Conservation (phyloP, 2,797 vertebrate species). For the Sebastes wilsoni region DNA sequence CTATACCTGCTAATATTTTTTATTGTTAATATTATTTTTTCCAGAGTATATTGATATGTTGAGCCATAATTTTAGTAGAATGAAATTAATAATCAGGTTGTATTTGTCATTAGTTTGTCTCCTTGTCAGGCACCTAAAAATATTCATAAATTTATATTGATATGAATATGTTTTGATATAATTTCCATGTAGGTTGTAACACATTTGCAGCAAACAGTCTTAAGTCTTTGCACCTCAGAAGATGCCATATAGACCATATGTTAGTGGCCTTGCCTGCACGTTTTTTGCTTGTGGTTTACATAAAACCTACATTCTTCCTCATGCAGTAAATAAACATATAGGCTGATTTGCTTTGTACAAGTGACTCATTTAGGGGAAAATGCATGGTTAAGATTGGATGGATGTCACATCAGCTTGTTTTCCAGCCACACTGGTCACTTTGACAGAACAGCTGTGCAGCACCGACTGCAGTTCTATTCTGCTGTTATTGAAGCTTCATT, state of each 20-base stretch:
- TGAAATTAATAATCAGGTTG: neutral
- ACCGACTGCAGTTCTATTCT: constrained; percentile 9
- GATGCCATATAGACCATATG: neutral
- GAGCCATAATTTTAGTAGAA: neutral
- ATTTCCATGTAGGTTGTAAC: neutral
- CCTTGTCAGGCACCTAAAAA: neutral
- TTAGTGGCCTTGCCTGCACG: neutral
- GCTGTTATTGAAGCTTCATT: neutral
- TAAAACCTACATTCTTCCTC: constrained; percentile 25
- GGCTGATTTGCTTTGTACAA: constrained; percentile 73
- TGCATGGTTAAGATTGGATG: constrained; percentile 69
- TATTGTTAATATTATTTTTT: neutral
- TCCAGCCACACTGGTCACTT: constrained; percentile 57
- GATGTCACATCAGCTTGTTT: constrained; percentile 65
- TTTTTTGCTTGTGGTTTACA: constrained; percentile 18
- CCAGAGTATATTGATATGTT: neutral
- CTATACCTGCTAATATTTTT: neutral
- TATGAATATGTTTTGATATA: neutral
- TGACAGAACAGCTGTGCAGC: constrained; percentile 70
- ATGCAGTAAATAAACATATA: constrained; percentile 1
- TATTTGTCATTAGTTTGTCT: neutral
- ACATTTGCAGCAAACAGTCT: neutral
- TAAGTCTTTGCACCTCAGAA: neutral
- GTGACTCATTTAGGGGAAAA: constrained; percentile 74
- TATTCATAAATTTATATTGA: neutral